Evolutionary conservation across 2,888 invertebrate species (phyloP).

Genomic region (Argyresthia goedartella): DNA sequence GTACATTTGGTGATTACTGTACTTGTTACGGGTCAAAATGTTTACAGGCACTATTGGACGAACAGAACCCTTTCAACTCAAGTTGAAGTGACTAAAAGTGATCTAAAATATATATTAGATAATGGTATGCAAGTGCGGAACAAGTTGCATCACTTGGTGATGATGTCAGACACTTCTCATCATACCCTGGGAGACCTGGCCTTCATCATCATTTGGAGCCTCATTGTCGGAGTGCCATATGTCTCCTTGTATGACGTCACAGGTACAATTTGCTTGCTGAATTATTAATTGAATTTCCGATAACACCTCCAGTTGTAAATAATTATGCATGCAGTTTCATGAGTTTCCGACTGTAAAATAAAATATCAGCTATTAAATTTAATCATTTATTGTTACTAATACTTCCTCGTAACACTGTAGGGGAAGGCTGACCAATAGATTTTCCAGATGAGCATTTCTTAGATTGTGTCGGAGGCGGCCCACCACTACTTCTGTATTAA

Average conservation of each 20-base stretch:
- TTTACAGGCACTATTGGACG: constrained; percentile 39
- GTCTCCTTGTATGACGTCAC: constrained; percentile 87
- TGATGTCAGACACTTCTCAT: constrained; percentile 74
- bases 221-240: constrained; percentile 80
- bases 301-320: too few species aligned
- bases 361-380: background rate
- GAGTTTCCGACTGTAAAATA: too few species aligned
- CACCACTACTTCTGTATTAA: too few species aligned
- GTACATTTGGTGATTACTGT: constrained; percentile 50
- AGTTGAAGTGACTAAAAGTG: constrained; percentile 34
- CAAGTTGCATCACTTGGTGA: constrained; percentile 77
- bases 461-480: too few species aligned
- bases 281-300: too few species aligned
- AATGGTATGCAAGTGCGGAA: constrained; percentile 57
- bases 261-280: too few species aligned
- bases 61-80: constrained; percentile 28
- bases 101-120: constrained; percentile 40
- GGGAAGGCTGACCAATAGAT: too few species aligned
- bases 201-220: constrained; percentile 82
- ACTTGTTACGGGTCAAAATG: constrained; percentile 61
- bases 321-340: constrained; percentile 59
- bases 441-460: too few species aligned
- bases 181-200: constrained; percentile 74
- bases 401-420: too few species aligned
- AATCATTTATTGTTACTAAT: background rate